These are phyloP conservation scores for Pitta sordida DNA, from an alignment of 2,113 vertebrate genomes.

Conservation along the genomic window DNA sequence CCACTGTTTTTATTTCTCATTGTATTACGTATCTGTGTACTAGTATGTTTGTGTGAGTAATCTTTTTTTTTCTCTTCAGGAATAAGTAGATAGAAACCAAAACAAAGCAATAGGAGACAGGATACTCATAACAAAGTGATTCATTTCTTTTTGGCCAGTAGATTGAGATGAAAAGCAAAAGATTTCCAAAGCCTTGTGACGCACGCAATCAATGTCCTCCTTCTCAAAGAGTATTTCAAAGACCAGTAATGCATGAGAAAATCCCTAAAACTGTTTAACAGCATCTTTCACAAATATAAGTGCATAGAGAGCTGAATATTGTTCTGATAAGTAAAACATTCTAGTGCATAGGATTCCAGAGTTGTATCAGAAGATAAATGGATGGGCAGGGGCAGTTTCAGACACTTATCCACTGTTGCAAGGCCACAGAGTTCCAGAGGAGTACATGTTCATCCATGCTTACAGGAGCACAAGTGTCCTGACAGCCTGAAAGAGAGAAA, in stretches of 20 bases:
- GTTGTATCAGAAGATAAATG: neutral
- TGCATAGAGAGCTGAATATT: neutral
- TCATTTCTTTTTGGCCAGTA: conserved; percentile 9
- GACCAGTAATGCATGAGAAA: neutral
- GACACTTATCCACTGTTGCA: neutral
- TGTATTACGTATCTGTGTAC: neutral
- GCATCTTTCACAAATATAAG: neutral
- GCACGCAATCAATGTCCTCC: neutral
- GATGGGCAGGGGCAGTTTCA: neutral
- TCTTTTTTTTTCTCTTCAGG: neutral
- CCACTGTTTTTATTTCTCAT: neutral
- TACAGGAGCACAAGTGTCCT: neutral
- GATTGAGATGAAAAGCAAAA: conserved; percentile 7
- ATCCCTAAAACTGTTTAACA: neutral
- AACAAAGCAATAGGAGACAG: neutral
- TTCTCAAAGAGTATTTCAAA: neutral
- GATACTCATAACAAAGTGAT: neutral
- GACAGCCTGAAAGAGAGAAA: neutral
- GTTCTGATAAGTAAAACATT: neutral
- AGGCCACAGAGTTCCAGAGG: neutral
- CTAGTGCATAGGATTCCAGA: neutral
- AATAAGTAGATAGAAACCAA: neutral
- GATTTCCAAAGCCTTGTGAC: neutral
- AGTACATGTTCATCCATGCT: neutral
- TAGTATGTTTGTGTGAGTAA: neutral